Base-by-base conservation (phyloP, 2,888 invertebrate genomes). In the Camponotus fellah region DNA sequence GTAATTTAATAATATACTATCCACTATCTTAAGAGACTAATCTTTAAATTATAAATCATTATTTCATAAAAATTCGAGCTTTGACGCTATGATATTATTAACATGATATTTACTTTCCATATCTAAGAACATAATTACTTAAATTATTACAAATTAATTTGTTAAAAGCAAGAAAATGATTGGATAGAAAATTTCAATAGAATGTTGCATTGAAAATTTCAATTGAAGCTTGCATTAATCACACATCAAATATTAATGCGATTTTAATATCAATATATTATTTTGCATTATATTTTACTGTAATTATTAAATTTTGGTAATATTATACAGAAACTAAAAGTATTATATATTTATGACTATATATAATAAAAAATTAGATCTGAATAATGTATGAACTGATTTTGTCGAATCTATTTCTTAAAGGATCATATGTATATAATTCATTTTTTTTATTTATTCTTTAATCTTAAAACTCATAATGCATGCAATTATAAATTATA, bases 281-380 rank as follows among this genome's bases (percentile, higher is more conserved):
- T 64, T 66, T 71, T 82, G 46, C 79, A 76, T 37, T 58, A 80
- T 43, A 62, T 66, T 65, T 77, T 82, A 17, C 58, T 72, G 49
- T 75, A 76, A 81, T 69, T 66, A 62, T 86, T 88, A 80, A 43
- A 83, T 80, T 88, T 89, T 66, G 74, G 8, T 62, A 76, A 53
- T 37, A 49, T 37, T 26, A 26, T 26, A 26, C 26, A 53, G 8
- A 40, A 76, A 62, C 37, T 0, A 60, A 9, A 53, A 53, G 53
- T 62, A 26, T 62, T 34, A 62, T 26, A 21, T 32, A n/a, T 40
- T 40, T 53, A 17, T 64, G 21, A 65, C 34, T 65, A 37, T 40
- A 37, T n/a, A 64, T n/a, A 40, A 17, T 65, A 65, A 65, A 62
- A 62, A 32, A 62, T 32, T 26, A 32, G 32, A 60, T 60, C 32